Evolutionary conservation across 2,888 invertebrate genomes (phyloP), one percentile per base, ranked within the genome.

Genomic region (Beris chalybata): DNA sequence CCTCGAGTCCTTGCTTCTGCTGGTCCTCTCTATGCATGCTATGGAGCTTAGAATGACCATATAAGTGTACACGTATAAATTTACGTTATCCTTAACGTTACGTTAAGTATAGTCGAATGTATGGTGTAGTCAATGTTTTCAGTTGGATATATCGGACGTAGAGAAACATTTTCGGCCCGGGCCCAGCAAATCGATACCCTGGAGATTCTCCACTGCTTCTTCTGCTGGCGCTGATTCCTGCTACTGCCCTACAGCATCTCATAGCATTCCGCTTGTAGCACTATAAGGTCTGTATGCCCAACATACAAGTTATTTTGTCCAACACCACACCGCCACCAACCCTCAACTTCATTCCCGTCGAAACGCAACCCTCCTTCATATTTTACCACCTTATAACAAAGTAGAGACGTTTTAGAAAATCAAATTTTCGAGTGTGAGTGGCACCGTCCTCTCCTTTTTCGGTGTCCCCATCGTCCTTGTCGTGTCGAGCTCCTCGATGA

Each of bases 111-210:
- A 66, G 66, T 64, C 64, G 53, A 30, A 54, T 54, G 15, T 64
- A 22, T 48, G 15, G 48, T 44, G 45, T 53, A 45, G 45, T 53
- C 53, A 44, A 64, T 64, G 64, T 54, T 64, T 64, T 30, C 54
- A 22, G 43, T 9, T 44, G 47, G 54, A 48, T 43, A 55, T 55
- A 31, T 47, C 38, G 64, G 70, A 71, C 69, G 71, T 71, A 69
- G 69, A 69, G 69, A 70, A 71, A 68, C 67, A 70, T 71, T 71
- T 70, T 69, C 70, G 71, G 61, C 52, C 52, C 32, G 43, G 52
- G 50, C 48, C 38, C 32, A 38, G 71, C 71, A 72, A 72, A 72
- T 72, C 72, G 72, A 72, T 72, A 72, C 72, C 71, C 72, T 70
- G 70, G 72, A 72, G 72, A 72, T 70, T 72, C 70, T 69, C 70